Evolutionary conservation across 2,113 vertebrate genomes (phyloP).

Genomic region (Vidua macroura): DNA sequence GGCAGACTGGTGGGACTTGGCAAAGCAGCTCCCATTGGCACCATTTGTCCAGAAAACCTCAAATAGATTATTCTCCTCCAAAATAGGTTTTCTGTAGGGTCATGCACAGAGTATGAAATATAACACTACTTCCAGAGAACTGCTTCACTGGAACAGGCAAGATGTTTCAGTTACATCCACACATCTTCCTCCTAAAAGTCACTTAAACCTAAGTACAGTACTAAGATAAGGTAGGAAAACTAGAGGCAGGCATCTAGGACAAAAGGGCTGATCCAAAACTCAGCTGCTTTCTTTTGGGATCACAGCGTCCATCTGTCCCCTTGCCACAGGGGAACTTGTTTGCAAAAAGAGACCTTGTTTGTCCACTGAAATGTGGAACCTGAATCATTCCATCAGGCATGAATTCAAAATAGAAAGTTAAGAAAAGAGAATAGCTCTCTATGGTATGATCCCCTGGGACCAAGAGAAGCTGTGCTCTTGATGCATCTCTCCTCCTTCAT

Average conservation of each 20-base stretch:
- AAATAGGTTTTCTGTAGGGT: conserved; percentile 7
- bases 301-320: conserved; percentile 32
- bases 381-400: not conserved
- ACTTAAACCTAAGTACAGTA: not conserved
- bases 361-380: conserved; percentile 19
- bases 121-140: not conserved
- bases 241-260: conserved; percentile 3
- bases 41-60: conserved; percentile 16
- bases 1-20: conserved; percentile 45
- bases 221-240: not conserved
- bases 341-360: conserved; percentile 19
- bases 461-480: not conserved
- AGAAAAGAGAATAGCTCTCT: not conserved
- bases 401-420: not conserved
- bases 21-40: conserved; percentile 36
- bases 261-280: conserved; percentile 33
- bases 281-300: conserved; percentile 34
- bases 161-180: not conserved
- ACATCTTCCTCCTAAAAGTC: not conserved
- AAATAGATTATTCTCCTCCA: conserved; percentile 31
- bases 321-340: conserved; percentile 33
- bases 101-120: not conserved
- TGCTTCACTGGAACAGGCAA: not conserved
- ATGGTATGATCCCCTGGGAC: not conserved
- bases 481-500: not conserved